Evolutionary conservation across 2,113 vertebrate species (phyloP).

Genomic region (Fukomys damarensis): DNA sequence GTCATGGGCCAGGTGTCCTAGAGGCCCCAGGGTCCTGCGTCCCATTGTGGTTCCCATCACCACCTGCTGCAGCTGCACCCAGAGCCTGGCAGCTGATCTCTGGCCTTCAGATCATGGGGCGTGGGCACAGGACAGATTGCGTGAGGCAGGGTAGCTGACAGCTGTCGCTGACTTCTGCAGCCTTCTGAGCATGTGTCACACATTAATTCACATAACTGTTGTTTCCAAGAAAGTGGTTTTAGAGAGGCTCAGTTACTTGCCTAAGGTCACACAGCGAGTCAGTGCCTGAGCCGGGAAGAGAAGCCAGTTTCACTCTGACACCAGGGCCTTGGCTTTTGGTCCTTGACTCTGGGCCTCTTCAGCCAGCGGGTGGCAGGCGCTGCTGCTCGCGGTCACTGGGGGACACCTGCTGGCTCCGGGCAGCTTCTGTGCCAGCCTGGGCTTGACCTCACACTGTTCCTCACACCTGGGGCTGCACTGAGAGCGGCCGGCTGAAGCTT

Average conservation of each 20-base stretch:
- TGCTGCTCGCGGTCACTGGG: not conserved
- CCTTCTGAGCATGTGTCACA: not conserved
- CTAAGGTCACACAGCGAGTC: not conserved
- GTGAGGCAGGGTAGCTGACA: not conserved
- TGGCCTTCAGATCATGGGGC: not conserved
- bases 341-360: not conserved
- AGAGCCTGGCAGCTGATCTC: not conserved
- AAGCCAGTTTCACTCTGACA: not conserved
- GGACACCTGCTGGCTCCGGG: not conserved
- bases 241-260: not conserved
- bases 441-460: not conserved
- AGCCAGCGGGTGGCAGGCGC: not conserved
- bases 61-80: not conserved
- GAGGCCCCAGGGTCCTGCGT: not conserved
- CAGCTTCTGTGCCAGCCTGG: not conserved
- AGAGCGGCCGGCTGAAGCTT: not conserved
- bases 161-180: not conserved
- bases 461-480: not conserved
- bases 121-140: not conserved
- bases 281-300: not conserved
- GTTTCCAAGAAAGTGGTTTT: not conserved
- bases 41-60: not conserved
- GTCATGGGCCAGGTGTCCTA: not conserved
- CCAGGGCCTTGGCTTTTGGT: not conserved
- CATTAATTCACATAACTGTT: not conserved